Conservation (phyloP, 2,113 vertebrate species). For the Anthoscopus minutus region DNA sequence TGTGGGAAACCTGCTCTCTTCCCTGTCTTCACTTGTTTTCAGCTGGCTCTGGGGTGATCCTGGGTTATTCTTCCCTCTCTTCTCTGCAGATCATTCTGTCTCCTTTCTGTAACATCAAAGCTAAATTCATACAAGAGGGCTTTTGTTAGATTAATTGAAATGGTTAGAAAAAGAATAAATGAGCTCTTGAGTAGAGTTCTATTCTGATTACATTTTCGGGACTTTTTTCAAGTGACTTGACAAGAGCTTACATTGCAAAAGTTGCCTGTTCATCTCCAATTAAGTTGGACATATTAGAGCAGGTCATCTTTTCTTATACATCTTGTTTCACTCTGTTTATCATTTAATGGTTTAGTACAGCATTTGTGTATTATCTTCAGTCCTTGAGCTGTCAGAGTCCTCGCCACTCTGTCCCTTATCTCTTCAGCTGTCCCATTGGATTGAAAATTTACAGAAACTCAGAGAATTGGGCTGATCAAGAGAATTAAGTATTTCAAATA, state of each 20-base stretch:
- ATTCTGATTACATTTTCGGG: not conserved
- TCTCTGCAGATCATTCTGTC: not conserved
- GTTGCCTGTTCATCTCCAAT: not conserved
- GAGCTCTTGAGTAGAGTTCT: not conserved
- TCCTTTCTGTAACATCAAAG: not conserved
- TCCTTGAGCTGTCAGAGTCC: not conserved
- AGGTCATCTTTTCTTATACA: not conserved
- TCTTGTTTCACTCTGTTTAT: not conserved
- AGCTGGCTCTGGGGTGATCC: not conserved
- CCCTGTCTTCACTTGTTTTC: not conserved
- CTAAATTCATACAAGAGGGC: not conserved
- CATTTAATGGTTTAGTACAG: not conserved
- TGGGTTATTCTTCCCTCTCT: not conserved
- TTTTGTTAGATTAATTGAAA: not conserved
- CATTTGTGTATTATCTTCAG: not conserved
- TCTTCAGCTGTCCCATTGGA: not conserved
- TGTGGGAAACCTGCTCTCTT: not conserved
- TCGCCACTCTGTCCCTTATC: not conserved
- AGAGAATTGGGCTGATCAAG: not conserved
- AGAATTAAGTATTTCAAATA: not conserved
- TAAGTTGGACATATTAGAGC: not conserved
- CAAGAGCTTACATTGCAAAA: not conserved
- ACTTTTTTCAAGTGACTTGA: not conserved
- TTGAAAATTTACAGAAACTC: not conserved
- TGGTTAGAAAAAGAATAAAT: not conserved